Conservation (phyloP, 2,113 vertebrate species). For the Clarias batrachus region DNA sequence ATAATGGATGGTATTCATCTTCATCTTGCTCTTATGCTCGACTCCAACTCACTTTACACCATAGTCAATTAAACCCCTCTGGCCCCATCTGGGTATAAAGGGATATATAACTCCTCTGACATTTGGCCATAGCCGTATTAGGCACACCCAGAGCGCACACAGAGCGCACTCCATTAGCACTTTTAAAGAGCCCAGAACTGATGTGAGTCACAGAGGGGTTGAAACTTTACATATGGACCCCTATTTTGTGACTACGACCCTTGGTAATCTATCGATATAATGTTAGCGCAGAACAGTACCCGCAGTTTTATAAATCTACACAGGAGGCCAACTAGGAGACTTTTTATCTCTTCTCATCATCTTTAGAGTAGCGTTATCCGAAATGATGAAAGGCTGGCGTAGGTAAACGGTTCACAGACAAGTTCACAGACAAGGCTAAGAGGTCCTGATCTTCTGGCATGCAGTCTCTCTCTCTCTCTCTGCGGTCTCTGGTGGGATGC, state of each 20-base stretch:
- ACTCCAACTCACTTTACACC: constrained; percentile 75
- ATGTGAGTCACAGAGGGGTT: constrained; percentile 22
- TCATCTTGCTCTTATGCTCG: constrained; percentile 72
- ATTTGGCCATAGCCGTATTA: constrained; percentile 72
- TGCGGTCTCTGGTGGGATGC: constrained; percentile 22
- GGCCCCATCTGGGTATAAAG: constrained; percentile 73
- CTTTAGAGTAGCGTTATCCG: constrained; percentile 6
- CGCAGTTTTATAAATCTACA: not conserved
- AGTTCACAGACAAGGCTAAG: not conserved
- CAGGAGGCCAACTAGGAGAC: not conserved
- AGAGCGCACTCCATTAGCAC: constrained; percentile 66
- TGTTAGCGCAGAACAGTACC: not conserved
- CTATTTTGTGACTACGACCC: constrained; percentile 21
- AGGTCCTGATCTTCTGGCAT: not conserved
- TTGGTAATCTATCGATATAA: constrained; percentile 7
- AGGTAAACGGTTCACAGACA: constrained; percentile 16
- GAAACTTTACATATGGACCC: constrained; percentile 36
- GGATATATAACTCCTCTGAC: constrained; percentile 78
- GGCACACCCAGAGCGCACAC: constrained; percentile 70
- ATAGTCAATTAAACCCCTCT: constrained; percentile 75
- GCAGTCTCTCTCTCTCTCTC: not conserved
- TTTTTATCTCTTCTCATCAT: no score
- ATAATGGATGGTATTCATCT: constrained; percentile 78
- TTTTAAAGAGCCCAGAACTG: constrained; percentile 58
- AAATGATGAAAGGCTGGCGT: constrained; percentile 1